Base-by-base conservation (phyloP, 2,888 invertebrate genomes). In the Heliconius hortense region DNA sequence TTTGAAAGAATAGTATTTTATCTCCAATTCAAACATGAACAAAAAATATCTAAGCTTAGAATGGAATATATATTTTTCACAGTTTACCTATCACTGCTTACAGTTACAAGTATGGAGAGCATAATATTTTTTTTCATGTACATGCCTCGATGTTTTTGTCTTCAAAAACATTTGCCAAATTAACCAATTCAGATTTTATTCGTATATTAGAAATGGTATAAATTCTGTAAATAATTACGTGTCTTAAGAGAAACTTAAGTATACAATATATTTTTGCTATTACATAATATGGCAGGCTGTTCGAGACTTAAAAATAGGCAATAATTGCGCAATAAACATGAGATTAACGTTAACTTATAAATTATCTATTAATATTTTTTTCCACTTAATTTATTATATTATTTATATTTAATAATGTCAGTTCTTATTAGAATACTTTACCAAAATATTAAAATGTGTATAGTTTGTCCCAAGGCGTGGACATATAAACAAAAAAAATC, bases 341-440 rank as follows among this genome's bases (percentile, higher is more conserved):
- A 64, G 72, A 73, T 66, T 73, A 73, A 39, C n/a, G 5, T 56
- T 66, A 39, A 66, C 64, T 18, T 35, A 64, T 35, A 66, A 1
- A 24, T 53, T 53, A 67, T 26, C 15, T 28, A 63, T 31, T 21
- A 28, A 28, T 24, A 28, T 24, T 66, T 39, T 13, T 39, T n/a
- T 31, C n/a, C n/a, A 39, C 35, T 66, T 39, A 66, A 35, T 56
- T 56, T 56, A n/a, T n/a, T n/a, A 24, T 56, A n/a, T 69, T n/a
- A 35, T 24, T 39, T 39, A 13, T 67, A 69, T 73, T 59, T 66
- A 73, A 74, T 66, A 74, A 77, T 67, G 59, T 70, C 60, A 72
- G 31, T 72, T 67, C 39, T 48, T 67, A 72, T 59, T 67, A 62
- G 24, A 67, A 21, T 31, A 75, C 67, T 59, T 70, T 39, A 66